phyloP scores from a whole-genome alignment of 37 sponge, comb jelly and placozoan species.

The Diacarnus erythraeanus region DNA sequence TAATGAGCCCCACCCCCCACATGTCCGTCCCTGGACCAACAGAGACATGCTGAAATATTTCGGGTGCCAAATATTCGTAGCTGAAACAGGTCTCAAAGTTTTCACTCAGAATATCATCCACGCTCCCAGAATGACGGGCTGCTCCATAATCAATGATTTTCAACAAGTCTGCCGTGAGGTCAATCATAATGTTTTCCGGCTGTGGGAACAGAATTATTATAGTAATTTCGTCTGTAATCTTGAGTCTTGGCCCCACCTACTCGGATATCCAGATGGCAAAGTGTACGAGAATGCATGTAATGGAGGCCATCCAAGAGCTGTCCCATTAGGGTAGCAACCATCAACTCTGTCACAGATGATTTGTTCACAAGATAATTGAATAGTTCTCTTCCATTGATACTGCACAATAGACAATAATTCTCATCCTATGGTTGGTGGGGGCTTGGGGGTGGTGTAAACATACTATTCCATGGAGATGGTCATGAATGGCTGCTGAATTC shows the following conservation, averaged over 20 bases:
- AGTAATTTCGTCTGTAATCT: no score
- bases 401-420: no score
- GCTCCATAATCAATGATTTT: conserved; percentile 48
- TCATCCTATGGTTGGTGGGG: no score
- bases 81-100: conserved; percentile 9
- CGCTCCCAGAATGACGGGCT: conserved; percentile 34
- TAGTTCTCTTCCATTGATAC: conserved; percentile 18
- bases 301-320: conserved; percentile 50
- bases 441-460: no score
- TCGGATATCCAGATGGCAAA: conserved; percentile 51
- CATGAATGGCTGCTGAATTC: background rate
- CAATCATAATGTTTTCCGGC: conserved; percentile 29
- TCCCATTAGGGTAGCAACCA: conserved; percentile 7
- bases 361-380: conserved; percentile 30
- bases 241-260: no score
- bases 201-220: background rate
- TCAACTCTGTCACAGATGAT: conserved; percentile 16
- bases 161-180: conserved; percentile 9
- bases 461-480: conserved; percentile 39
- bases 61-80: conserved; percentile 30
- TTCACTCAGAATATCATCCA: background rate
- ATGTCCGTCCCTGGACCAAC: conserved; percentile 34
- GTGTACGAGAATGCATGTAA: conserved; percentile 51
- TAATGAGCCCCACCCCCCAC: conserved; percentile 41
- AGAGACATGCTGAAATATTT: conserved; percentile 15